These are phyloP conservation scores for Chrysomela aeneicollis DNA, from an alignment of 2,888 invertebrate genomes.

Conservation along the genomic window DNA sequence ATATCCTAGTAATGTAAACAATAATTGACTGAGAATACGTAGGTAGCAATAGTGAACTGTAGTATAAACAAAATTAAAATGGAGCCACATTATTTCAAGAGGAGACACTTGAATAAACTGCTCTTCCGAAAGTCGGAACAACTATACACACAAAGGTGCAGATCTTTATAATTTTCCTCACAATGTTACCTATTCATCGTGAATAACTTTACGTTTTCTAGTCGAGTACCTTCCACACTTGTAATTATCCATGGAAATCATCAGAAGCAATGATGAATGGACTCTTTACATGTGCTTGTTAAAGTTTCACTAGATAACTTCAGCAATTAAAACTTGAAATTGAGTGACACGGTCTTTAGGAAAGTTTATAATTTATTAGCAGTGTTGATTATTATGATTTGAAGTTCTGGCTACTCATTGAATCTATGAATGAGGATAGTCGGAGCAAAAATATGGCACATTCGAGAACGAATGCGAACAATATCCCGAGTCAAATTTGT, in stretches of 20 bases:
- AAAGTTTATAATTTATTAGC: slow-evolving; percentile 28
- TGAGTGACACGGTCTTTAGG: slow-evolving; percentile 30
- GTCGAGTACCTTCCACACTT: slow-evolving; percentile 26
- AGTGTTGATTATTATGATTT: not conserved
- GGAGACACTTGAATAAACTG: not conserved
- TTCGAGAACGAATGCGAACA: too few species aligned
- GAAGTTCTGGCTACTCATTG: not conserved
- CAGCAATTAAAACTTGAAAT: slow-evolving; percentile 31
- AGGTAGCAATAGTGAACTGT: too few species aligned
- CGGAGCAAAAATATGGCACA: too few species aligned
- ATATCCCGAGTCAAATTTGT: too few species aligned
- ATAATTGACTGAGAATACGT: too few species aligned
- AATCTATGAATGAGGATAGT: too few species aligned
- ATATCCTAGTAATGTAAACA: too few species aligned
- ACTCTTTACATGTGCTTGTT: slow-evolving; percentile 31
- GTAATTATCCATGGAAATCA: slow-evolving; percentile 33
- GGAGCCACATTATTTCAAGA: too few species aligned
- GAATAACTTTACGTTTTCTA: slow-evolving; percentile 26
- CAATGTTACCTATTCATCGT: slow-evolving; percentile 10
- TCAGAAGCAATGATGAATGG: slow-evolving; percentile 36
- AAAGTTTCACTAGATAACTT: slow-evolving; percentile 35
- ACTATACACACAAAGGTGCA: slow-evolving; percentile 13
- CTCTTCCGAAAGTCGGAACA: slow-evolving; percentile 10
- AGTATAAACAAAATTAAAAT: too few species aligned
- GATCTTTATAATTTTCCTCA: slow-evolving; percentile 17